phyloP scores from a whole-genome alignment of 2,888 invertebrate species.

The Conus canariensis region DNA sequence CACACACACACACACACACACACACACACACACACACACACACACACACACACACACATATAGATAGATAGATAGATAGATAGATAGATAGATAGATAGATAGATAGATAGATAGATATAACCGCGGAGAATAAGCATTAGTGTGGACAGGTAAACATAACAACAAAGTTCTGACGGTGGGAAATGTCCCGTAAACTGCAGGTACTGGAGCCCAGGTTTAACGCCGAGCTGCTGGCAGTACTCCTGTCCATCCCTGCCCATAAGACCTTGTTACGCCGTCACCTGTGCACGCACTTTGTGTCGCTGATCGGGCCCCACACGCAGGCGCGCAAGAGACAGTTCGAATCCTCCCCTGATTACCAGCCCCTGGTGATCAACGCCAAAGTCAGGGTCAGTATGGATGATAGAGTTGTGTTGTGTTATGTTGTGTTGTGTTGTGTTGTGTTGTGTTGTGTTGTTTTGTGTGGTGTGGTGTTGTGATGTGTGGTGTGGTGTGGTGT shows the following conservation, averaged over 20 bases:
- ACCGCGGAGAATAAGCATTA: no score
- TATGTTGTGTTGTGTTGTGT: not conserved
- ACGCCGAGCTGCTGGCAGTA: slow-evolving; percentile 94
- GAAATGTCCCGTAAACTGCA: slow-evolving; percentile 54
- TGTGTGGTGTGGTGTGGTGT: no score
- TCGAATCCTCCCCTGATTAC: slow-evolving; percentile 89
- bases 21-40: no score
- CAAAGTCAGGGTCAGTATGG: slow-evolving; percentile 83
- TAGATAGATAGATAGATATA: not conserved
- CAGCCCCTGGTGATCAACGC: slow-evolving; percentile 92
- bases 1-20: not conserved
- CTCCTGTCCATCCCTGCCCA: slow-evolving; percentile 95
- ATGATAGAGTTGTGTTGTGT: not conserved
- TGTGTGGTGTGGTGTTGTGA: no score
- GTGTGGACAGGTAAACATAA: no score
- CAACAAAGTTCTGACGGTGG: no score
- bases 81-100: not conserved
- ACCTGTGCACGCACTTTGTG: slow-evolving; percentile 96
- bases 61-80: not conserved
- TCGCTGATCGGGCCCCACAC: slow-evolving; percentile 92
- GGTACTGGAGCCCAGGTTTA: slow-evolving; percentile 94
- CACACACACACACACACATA: no score
- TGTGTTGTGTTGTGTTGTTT: not conserved
- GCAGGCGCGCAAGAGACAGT: slow-evolving; percentile 91
- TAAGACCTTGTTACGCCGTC: slow-evolving; percentile 95